A percentile compares a stretch with the other conserved stretches of the same genome.
phyloP scores from a whole-genome alignment of 2,797 vertebrate genomes.

The Sphenopsis melanotis region DNA sequence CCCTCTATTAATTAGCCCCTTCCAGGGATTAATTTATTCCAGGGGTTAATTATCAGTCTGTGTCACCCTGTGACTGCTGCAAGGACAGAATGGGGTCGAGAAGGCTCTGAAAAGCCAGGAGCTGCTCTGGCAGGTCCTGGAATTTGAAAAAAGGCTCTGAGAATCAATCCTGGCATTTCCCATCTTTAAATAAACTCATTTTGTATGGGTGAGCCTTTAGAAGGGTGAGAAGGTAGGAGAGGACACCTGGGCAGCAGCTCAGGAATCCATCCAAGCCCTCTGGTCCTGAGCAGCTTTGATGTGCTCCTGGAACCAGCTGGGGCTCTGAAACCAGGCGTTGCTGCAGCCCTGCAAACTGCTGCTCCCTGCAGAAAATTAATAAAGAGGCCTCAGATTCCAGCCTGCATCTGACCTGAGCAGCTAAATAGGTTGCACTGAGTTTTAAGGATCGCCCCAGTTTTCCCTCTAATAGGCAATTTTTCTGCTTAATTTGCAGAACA shows the following conservation, averaged over 20 bases:
- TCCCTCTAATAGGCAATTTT: conserved; percentile 56
- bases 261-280: background rate
- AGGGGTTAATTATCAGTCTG: background rate
- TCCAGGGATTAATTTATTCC: background rate
- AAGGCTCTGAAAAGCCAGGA: background rate
- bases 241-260: background rate
- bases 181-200: background rate
- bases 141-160: background rate
- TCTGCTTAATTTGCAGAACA: conserved; percentile 69
- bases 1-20: background rate
- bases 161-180: background rate
- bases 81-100: background rate
- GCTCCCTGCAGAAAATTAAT: conserved; percentile 58
- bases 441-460: conserved; percentile 58
- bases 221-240: background rate
- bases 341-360: conserved; percentile 35
- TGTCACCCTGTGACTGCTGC: background rate
- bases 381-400: background rate
- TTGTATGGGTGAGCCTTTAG: background rate
- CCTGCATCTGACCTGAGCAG: conserved; percentile 43
- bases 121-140: background rate
- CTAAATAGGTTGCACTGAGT: conserved; percentile 44
- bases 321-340: background rate
- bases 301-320: background rate
- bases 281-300: background rate